Evolutionary conservation across 2,113 vertebrate species (phyloP).

Genomic region (Myrmophylax atrothorax): DNA sequence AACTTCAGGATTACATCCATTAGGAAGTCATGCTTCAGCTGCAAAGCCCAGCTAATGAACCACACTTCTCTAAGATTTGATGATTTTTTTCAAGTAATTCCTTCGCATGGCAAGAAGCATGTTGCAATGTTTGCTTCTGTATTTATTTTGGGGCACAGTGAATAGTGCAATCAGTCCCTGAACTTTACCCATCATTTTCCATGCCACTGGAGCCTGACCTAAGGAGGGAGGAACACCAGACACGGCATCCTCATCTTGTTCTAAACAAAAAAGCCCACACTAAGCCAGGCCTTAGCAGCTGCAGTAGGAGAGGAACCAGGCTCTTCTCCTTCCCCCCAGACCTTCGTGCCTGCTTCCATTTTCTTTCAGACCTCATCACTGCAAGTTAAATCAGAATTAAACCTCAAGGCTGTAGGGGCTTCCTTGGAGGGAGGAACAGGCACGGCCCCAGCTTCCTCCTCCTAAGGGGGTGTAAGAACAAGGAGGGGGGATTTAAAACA

Average conservation of each 20-base stretch:
- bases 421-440: background rate
- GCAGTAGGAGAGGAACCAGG: background rate
- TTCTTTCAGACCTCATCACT: background rate
- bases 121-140: slow-evolving; percentile 41
- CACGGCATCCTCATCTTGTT: fast-evolving
- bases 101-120: background rate
- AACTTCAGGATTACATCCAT: background rate
- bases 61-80: background rate
- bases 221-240: background rate
- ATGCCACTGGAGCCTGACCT: background rate
- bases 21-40: background rate
- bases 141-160: slow-evolving; percentile 39
- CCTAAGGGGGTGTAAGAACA: background rate
- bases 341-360: background rate
- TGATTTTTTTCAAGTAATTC: background rate
- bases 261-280: background rate
- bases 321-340: background rate
- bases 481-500: background rate
- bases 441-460: background rate
- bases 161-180: slow-evolving; percentile 14
- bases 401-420: background rate
- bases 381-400: background rate
- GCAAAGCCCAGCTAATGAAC: background rate
- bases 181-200: slow-evolving; percentile 38
- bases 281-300: background rate